Percentiles rank a stretch among this genome's conserved stretches.
Conservation (phyloP, 1,140 invertebrate genomes). For the Myzus persicae region DNA sequence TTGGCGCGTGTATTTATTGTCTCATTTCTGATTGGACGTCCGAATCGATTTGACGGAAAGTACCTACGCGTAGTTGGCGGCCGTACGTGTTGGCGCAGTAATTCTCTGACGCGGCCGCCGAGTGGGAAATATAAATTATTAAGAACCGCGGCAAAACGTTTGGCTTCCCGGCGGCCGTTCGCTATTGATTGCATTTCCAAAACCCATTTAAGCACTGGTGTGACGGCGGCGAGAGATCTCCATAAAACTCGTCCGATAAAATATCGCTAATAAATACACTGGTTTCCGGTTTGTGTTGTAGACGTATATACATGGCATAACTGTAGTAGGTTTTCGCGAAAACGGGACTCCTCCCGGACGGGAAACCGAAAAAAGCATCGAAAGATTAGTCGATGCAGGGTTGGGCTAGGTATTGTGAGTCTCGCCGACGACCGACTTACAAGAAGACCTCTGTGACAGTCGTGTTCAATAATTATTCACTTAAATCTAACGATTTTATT, state of each 20-base stretch:
- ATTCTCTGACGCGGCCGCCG: background rate
- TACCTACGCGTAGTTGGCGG: background rate
- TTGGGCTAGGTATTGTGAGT: too few species aligned
- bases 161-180: background rate
- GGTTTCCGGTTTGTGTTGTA: too few species aligned
- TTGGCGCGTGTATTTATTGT: background rate
- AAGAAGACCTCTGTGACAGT: too few species aligned
- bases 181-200: background rate
- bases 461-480: too few species aligned
- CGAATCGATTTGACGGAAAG: conserved; percentile 26
- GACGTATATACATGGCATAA: too few species aligned
- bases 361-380: background rate
- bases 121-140: background rate
- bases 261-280: too few species aligned
- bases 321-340: background rate
- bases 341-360: background rate
- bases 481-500: too few species aligned
- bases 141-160: background rate
- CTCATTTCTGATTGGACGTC: background rate
- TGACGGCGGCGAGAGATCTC: background rate
- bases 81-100: background rate
- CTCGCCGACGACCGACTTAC: too few species aligned
- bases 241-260: background rate
- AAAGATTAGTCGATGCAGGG: too few species aligned
- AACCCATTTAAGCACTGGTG: background rate